phyloP scores from a whole-genome alignment of 2,113 vertebrate species.

The Pomatostomus ruficeps region DNA sequence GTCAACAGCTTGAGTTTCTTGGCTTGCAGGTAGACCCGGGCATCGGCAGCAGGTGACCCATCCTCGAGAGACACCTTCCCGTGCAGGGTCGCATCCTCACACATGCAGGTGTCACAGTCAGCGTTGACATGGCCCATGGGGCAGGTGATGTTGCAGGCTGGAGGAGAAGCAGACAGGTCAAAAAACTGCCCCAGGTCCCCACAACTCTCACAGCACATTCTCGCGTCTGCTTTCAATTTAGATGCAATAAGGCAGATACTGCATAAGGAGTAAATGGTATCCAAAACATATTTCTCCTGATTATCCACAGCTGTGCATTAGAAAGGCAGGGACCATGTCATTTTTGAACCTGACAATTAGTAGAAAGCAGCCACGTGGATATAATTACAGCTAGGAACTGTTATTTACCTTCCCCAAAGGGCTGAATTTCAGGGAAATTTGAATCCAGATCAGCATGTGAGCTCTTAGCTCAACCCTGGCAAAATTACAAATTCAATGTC shows the following conservation, averaged over 20 bases:
- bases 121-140: conserved; percentile 83
- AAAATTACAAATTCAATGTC: background rate
- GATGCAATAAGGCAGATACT: background rate
- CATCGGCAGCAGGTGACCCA: conserved; percentile 77
- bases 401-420: conserved; percentile 23
- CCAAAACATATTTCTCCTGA: conserved; percentile 2
- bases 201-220: fast-evolving
- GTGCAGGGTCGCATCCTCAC: conserved; percentile 80
- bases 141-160: conserved; percentile 85
- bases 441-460: background rate
- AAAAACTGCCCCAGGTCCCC: background rate
- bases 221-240: background rate
- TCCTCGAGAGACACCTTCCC: conserved; percentile 85
- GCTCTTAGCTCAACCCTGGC: background rate
- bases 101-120: conserved; percentile 87
- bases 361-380: conserved; percentile 39
- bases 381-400: conserved; percentile 7
- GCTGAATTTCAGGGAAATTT: background rate
- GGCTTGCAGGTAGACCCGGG: conserved; percentile 75
- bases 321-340: background rate
- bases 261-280: background rate
- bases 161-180: background rate
- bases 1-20: conserved; percentile 78
- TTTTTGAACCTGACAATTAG: conserved; percentile 20
- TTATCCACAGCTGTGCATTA: background rate